Percentiles rank a stretch among this genome's conserved stretches.
Conservation (phyloP, 2,888 invertebrate genomes). For the Ceramica pisi region DNA sequence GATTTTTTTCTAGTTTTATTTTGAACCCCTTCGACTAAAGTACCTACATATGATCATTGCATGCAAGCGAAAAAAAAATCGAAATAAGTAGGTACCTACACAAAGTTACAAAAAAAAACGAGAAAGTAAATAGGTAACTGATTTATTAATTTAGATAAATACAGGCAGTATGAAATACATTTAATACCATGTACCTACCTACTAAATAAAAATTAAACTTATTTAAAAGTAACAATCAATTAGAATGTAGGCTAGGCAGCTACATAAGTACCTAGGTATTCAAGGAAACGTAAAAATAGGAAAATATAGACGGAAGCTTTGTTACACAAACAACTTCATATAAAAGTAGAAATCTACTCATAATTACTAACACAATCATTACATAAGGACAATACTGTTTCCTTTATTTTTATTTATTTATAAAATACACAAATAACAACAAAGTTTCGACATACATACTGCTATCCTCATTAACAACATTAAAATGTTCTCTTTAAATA, state of each 20-base stretch:
- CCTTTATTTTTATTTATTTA: not conserved
- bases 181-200: slow-evolving; percentile 6
- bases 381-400: slow-evolving; percentile 35
- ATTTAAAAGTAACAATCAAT: slow-evolving; percentile 8
- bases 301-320: slow-evolving; percentile 17
- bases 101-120: not conserved
- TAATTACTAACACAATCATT: not conserved
- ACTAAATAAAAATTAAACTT: slow-evolving; percentile 17
- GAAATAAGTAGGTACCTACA: not conserved
- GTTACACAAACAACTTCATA: slow-evolving; percentile 9
- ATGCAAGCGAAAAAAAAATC: too few relatives aligned
- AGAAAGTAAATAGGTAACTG: not conserved
- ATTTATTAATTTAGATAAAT: slow-evolving; percentile 11
- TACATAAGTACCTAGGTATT: too few relatives aligned
- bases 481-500: slow-evolving; percentile 34
- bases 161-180: not conserved
- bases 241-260: not conserved
- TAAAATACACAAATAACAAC: not conserved
- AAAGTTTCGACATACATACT: not conserved
- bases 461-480: not conserved
- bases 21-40: too few relatives aligned
- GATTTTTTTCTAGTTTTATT: too few relatives aligned
- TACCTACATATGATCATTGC: too few relatives aligned
- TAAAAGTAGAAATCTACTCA: not conserved
- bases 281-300: slow-evolving; percentile 13